Evolutionary conservation across 2,888 invertebrate species (phyloP), one percentile per base, ranked within the genome.

Genomic region (Melanargia galathea): DNA sequence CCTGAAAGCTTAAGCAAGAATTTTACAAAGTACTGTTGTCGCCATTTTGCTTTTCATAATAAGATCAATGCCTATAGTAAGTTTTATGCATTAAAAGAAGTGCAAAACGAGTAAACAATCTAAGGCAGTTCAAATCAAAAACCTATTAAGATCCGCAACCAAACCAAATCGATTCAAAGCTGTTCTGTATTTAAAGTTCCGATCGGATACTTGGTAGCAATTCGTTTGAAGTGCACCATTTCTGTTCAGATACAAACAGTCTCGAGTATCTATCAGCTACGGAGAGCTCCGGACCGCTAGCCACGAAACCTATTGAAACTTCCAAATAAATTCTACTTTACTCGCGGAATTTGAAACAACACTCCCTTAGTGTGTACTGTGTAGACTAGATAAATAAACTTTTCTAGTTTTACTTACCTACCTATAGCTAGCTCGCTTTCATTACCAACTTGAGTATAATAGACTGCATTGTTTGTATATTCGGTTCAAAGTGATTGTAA

Each of bases 211-310:
- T 65, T 62, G 65, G 54, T 55, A 46, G 62, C 65, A 67, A 67
- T 69, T 67, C 65, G 65, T 67, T 69, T 65, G 62, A 68, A 70
- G 69, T 64, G 66, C 57, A 64, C 52, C 60, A 60, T 64, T 56
- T 48, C 61, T 66, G 64, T 69, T 64, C 65, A 65, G 64, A 65
- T 61, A 61, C 69, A 71, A 69, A 70, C 66, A 65, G 70, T 71
- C 71, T 73, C 68, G 64, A 71, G 70, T 64, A 68, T 64, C 71
- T 69, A 68, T 71, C 69, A 68, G 68, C 68, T 68, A 52, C 63
- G 65, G 64, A 62, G 62, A 26, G 51, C 66, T 62, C 56, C 70
- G 68, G 60, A 61, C 58, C 58, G 62, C 67, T 64, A 66, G 62
- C 68, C 65, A 66, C 67, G 66, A 66, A 70, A 65, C 62, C 66